Evolutionary conservation across 2,888 invertebrate species (phyloP).

Genomic region (Linnaemya tessellans): DNA sequence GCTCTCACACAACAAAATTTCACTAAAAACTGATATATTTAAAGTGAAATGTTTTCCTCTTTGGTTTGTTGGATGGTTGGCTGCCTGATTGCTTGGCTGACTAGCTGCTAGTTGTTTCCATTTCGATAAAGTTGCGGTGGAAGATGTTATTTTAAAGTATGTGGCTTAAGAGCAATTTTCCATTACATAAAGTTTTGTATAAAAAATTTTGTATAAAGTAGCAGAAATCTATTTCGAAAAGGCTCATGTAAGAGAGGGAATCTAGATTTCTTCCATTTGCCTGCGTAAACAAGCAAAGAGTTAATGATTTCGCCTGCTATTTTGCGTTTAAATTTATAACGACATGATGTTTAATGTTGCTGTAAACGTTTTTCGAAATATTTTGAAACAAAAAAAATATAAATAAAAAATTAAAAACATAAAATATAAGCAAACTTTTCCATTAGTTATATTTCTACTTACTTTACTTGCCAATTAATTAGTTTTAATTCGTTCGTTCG

Average conservation of each 20-base stretch:
- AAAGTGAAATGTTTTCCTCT: constrained; percentile 20
- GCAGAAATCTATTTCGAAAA: not conserved
- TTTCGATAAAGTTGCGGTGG: constrained; percentile 61
- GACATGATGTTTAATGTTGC: constrained; percentile 65
- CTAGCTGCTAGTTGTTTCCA: constrained; percentile 14
- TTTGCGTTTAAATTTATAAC: constrained; percentile 41
- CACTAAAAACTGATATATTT: constrained; percentile 4
- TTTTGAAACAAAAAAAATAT: constrained; percentile 30
- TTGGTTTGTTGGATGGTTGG: constrained; percentile 38
- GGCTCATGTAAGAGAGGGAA: not conserved
- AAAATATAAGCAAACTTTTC: constrained; percentile 24
- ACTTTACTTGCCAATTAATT: constrained; percentile 71
- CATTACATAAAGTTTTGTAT: constrained; percentile 66
- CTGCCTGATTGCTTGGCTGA: constrained; percentile 47
- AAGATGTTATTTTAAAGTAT: constrained; percentile 59
- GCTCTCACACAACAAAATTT: not conserved
- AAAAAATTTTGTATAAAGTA: constrained; percentile 40
- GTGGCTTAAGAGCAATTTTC: constrained; percentile 70
- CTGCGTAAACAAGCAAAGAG: constrained; percentile 49
- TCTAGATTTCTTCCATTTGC: constrained; percentile 31
- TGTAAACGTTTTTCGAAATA: constrained; percentile 1
- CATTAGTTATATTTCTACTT: constrained; percentile 5
- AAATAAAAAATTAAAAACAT: too few species aligned
- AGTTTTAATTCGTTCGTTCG: constrained; percentile 63
- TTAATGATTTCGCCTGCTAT: constrained; percentile 35